Conservation (phyloP, 2,888 invertebrate species). For the Argyresthia albistria region DNA sequence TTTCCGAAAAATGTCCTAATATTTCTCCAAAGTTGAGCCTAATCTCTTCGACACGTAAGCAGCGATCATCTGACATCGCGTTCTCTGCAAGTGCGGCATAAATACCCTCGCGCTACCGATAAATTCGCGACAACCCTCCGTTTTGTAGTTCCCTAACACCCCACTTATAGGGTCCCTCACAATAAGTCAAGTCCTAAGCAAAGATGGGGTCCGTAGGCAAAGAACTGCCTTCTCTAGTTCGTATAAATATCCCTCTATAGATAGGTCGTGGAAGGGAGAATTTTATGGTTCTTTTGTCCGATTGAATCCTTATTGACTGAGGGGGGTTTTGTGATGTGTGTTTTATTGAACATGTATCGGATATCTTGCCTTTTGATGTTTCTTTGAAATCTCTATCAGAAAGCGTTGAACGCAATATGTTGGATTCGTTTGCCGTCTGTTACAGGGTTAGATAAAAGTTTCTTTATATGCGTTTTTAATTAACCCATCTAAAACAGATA, state of each 20-base stretch:
- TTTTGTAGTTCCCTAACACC: slow-evolving; percentile 26
- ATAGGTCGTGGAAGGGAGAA: slow-evolving; percentile 8
- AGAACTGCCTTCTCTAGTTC: slow-evolving; percentile 1
- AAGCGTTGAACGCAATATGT: too few relatives aligned
- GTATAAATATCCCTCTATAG: slow-evolving; percentile 6
- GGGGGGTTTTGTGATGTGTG: slow-evolving; percentile 1
- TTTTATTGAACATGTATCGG: slow-evolving; percentile 2
- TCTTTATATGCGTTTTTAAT: too few relatives aligned
- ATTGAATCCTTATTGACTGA: slow-evolving; percentile 8
- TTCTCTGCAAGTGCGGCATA: slow-evolving; percentile 31
- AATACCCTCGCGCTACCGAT: slow-evolving; percentile 40
- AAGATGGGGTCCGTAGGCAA: slow-evolving; percentile 20
- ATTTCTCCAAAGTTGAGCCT: not conserved
- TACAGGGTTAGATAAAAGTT: too few relatives aligned
- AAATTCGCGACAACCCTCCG: slow-evolving; percentile 45
- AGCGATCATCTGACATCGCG: not conserved
- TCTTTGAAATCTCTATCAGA: not conserved
- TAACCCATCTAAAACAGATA: too few relatives aligned
- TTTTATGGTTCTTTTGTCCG: slow-evolving; percentile 13
- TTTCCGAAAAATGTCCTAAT: not conserved
- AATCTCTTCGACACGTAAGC: slow-evolving; percentile 2
- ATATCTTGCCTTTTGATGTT: not conserved
- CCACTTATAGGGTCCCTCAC: slow-evolving; percentile 26
- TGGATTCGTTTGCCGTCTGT: too few relatives aligned
- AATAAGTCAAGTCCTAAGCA: slow-evolving; percentile 49